Percentiles rank a stretch among this genome's conserved stretches.
These are phyloP conservation scores for Aricia artaxerxes DNA, from an alignment of 2,888 invertebrate genomes.

Conservation along the genomic window DNA sequence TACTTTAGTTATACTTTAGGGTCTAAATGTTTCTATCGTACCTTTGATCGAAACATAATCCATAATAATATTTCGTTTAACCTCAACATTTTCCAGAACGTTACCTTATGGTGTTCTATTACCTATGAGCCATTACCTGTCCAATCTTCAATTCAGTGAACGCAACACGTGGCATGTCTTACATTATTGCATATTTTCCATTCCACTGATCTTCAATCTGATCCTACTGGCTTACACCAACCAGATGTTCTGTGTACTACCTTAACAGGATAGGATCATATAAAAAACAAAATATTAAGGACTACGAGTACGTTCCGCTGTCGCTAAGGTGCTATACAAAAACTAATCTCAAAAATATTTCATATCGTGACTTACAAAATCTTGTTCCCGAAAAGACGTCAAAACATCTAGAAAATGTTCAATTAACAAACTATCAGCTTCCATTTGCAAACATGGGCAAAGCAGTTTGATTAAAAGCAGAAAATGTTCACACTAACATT, in stretches of 20 bases:
- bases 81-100: slow-evolving; percentile 38
- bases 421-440: background rate
- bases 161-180: slow-evolving; percentile 62
- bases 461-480: background rate
- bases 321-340: background rate
- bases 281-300: background rate
- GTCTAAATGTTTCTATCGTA: slow-evolving; percentile 9
- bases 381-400: background rate
- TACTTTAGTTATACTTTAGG: slow-evolving; percentile 8
- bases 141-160: slow-evolving; percentile 39
- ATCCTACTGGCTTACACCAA: background rate
- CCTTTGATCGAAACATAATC: background rate
- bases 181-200: slow-evolving; percentile 63
- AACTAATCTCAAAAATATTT: background rate
- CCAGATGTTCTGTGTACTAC: background rate
- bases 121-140: slow-evolving; percentile 39
- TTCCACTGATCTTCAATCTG: slow-evolving; percentile 54
- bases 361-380: too few species aligned
- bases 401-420: background rate
- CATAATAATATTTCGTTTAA: slow-evolving; percentile 34
- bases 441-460: background rate
- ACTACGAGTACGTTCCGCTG: background rate
- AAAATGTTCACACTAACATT: background rate
- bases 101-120: slow-evolving; percentile 39
- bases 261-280: background rate